phyloP scores from a whole-genome alignment of 2,888 invertebrate species.

The Meiosimyza platycephala region DNA sequence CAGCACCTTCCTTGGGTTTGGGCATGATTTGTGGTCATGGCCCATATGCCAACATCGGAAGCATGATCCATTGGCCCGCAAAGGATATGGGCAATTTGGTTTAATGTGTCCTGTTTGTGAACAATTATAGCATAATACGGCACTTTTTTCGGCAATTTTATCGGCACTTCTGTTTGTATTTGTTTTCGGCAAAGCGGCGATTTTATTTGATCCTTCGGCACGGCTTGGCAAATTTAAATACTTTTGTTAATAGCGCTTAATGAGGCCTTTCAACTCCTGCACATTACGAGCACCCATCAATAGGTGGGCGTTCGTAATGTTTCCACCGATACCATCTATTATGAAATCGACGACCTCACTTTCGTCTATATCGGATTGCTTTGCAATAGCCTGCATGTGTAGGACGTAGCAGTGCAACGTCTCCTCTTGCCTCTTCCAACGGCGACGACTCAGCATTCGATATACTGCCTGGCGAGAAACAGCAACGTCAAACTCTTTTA shows the following conservation, averaged over 20 bases:
- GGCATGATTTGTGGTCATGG: not conserved
- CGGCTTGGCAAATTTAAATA: constrained; percentile 10
- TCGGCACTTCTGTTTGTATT: too few species aligned
- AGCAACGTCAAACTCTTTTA: too few species aligned
- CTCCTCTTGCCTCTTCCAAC: too few species aligned
- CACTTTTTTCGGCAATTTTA: too few species aligned
- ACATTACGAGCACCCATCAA: constrained; percentile 26
- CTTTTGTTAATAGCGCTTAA: constrained; percentile 26
- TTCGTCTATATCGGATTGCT: too few species aligned
- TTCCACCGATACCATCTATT: constrained; percentile 15
- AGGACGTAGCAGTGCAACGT: too few species aligned
- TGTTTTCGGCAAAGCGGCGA: not conserved
- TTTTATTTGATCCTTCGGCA: not conserved
- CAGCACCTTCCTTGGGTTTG: constrained; percentile 28
- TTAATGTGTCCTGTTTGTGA: constrained; percentile 29
- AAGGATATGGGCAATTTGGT: constrained; percentile 24
- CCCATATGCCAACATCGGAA: constrained; percentile 37
- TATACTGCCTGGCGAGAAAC: too few species aligned
- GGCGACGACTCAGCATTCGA: too few species aligned
- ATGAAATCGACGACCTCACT: too few species aligned
- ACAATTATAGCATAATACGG: constrained; percentile 8
- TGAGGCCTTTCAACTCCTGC: constrained; percentile 13
- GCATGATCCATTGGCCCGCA: constrained; percentile 21
- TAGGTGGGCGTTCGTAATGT: constrained; percentile 7
- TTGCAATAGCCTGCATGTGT: too few species aligned